phyloP scores from a whole-genome alignment of 2,888 invertebrate species.

The Pyrochroa serraticornis region DNA sequence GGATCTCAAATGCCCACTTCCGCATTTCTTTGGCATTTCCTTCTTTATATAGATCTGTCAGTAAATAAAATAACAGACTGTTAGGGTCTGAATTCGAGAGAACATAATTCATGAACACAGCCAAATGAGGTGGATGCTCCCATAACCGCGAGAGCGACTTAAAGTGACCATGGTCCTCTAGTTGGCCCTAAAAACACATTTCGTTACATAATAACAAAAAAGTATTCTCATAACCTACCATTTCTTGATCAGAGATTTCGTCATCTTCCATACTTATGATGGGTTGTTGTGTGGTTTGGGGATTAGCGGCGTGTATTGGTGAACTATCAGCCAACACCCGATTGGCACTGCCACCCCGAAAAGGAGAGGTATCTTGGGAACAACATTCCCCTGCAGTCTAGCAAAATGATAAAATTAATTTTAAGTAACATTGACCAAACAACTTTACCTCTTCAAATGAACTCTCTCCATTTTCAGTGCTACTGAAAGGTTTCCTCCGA shows the following conservation, averaged over 20 bases:
- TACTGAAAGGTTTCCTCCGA: conserved; percentile 40
- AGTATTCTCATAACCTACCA: conserved; percentile 60
- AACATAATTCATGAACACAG: conserved; percentile 93
- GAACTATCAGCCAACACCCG: conserved; percentile 49
- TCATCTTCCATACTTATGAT: conserved; percentile 97
- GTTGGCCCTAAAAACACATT: conserved; percentile 65
- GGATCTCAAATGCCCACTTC: conserved; percentile 99
- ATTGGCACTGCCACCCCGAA: conserved; percentile 42
- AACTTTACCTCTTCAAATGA: conserved; percentile 34
- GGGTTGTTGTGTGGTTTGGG: conserved; percentile 68
- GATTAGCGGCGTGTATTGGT: conserved; percentile 56
- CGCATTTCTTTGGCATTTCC: conserved; percentile 89
- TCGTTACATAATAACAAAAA: neutral
- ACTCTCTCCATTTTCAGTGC: conserved; percentile 33
- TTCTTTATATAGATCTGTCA: conserved; percentile 88
- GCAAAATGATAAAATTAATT: conserved; percentile 18
- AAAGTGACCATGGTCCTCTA: conserved; percentile 89
- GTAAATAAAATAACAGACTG: conserved; percentile 78
- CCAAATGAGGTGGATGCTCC: conserved; percentile 88
- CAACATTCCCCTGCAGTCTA: conserved; percentile 52
- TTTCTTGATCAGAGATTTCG: conserved; percentile 86
- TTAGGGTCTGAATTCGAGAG: conserved; percentile 78
- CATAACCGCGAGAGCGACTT: conserved; percentile 80
- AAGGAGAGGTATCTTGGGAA: conserved; percentile 54
- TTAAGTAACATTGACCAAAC: neutral